Base-by-base conservation (phyloP, 1,140 invertebrate genomes). In the Patella vulgata region DNA sequence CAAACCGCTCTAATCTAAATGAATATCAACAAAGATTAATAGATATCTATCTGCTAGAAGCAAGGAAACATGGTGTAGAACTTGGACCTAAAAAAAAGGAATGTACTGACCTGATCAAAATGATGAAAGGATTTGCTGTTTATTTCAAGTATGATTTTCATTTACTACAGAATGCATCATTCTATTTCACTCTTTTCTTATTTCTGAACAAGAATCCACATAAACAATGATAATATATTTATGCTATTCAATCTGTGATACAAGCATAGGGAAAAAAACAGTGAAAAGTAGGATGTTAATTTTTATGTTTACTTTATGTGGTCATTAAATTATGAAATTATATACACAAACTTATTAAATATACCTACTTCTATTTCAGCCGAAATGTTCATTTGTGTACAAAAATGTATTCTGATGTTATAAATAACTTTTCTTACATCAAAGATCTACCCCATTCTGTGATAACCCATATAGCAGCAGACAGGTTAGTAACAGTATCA, bases 381-480 rank as follows among this genome's bases (percentile, higher is more conserved):
- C 69, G 64, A 47, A 59, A 70, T 67, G 50, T 74, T 42, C 70
- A 71, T 47, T 36, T 78, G 17, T 78, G 68, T 28, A 68, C 61
- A 33, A 68, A 66, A 46, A 66, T 59, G 23, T 94, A 93, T 80
- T 86, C 82, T 17, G 89, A 90, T 73, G 87, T 83, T 4, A 89
- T 95, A 59, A 84, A 83, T 2, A 89, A 95, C 85, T 86, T 86
- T 46, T 81, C 83, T 33, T 54, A 90, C 40, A 85, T 94, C 0
- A 86, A 85, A 70, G 90, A 92, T 69, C 93, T 95, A 83, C 93
- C 94, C 1, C 81, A 87, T 21, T 86, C 88, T 21, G 76, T 93
- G 43, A 82, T 94, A 2, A 88, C 89, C 77, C 76, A 85, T 1
- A 91, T 93, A 71, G 88, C 91, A 1, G 69, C 82, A 3, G 88